Percentiles rank a stretch among this genome's conserved stretches.
phyloP scores from a whole-genome alignment of 2,113 vertebrate species.

The Pseudopodoces humilis region DNA sequence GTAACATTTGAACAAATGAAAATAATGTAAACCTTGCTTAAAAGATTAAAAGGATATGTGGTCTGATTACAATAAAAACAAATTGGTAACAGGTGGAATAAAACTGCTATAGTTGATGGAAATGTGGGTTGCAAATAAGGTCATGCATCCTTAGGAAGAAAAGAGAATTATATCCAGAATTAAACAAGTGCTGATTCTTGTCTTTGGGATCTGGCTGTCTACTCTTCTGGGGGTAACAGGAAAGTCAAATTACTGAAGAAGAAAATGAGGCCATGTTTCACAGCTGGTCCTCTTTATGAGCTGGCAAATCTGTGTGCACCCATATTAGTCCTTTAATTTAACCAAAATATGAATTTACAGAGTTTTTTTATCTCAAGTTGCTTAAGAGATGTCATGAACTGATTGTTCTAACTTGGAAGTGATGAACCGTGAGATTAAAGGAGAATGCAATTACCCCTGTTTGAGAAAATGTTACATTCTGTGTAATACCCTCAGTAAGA shows the following conservation, averaged over 20 bases:
- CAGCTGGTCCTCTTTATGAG: slow-evolving; percentile 31
- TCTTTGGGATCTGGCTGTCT: not conserved
- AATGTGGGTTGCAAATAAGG: not conserved
- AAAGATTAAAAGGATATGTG: not conserved
- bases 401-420: not conserved
- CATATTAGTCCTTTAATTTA: not conserved
- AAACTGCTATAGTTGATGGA: not conserved
- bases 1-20: not conserved
- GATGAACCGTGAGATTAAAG: not conserved
- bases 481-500: not conserved
- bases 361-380: not conserved
- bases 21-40: not conserved
- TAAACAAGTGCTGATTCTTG: not conserved
- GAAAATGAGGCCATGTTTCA: slow-evolving; percentile 13
- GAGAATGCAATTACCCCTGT: not conserved
- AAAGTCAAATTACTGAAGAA: slow-evolving; percentile 13
- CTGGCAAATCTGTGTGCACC: not conserved
- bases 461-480: not conserved
- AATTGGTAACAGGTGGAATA: not conserved
- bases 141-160: not conserved
- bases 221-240: not conserved
- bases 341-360: not conserved
- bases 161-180: not conserved
- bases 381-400: not conserved
- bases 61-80: not conserved